Conservation (phyloP, 2,797 vertebrate genomes). For the Platalea minor region DNA sequence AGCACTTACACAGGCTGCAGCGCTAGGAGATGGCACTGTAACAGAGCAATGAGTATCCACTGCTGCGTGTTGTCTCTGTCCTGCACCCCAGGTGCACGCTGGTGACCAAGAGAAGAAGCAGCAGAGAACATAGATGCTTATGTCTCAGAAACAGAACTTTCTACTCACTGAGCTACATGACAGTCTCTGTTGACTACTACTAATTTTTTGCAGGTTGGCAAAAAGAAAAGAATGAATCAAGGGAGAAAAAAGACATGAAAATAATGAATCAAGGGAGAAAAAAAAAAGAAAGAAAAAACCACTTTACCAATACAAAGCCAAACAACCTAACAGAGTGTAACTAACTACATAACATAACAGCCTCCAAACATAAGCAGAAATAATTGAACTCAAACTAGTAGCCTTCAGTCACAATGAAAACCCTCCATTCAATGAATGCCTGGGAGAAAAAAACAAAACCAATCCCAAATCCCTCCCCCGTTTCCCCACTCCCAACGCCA, state of each 20-base stretch:
- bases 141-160: not conserved
- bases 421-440: fast-evolving
- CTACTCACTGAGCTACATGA: not conserved
- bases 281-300: not conserved
- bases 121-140: not conserved
- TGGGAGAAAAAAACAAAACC: not conserved
- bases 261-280: not conserved
- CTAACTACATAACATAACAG: not conserved
- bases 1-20: not conserved
- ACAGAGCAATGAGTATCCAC: not conserved
- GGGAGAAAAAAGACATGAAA: not conserved
- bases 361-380: not conserved
- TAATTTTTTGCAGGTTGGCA: not conserved
- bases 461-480: not conserved
- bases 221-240: not conserved
- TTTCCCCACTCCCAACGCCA: not conserved
- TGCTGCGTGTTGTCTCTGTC: not conserved
- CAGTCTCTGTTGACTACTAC: not conserved
- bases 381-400: not conserved
- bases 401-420: not conserved
- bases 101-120: not conserved
- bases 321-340: not conserved
- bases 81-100: not conserved
- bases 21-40: not conserved
- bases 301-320: not conserved